Base-by-base conservation (phyloP, 2,113 vertebrate species). In the Gulo gulo region DNA sequence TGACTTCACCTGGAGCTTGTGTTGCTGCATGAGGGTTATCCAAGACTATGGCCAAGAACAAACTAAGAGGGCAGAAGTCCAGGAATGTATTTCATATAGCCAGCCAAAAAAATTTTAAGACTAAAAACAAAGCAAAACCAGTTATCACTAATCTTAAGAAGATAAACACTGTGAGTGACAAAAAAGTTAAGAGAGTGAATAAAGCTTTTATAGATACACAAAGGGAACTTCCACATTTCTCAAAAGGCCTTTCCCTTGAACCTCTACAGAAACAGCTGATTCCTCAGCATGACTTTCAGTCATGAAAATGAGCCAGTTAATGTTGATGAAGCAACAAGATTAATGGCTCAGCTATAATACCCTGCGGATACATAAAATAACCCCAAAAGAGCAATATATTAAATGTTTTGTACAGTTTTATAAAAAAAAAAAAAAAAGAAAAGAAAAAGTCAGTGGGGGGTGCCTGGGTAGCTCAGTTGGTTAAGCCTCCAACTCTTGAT, bases 151-250 rank as follows among this genome's bases (percentile, higher is more conserved):
- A 79, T 79, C 76, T 79, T 52, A 52, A 50, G 76, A 98, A 99
- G 99, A 99, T 99, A 97, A 99, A 99, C 59, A 99, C 99, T 8
- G 96, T 98, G 97, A 99, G 99, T 94, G 99, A 99, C 34, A 99
- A 99, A 96, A 99, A 99, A 92, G 98, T 99, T 88, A 99, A 98
- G 26, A 98, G 97, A 95, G 96, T 99, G 94, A 99, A 99, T 96
- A 98, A 99, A 97, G 99, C 99, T 78, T 99, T 99, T 98, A 97
- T 99, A 81, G 98, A 99, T 95, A 98, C 99, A 91, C 99, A 99
- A 97, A 98, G 98, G 96, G 99, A 99, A 80, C 98, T 99, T 16
- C 98, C 96, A 24, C 99, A 99, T 21, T 50, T 99, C 71, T 99
- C 99, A 13, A 99, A 99, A 98, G 95, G 98, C 16, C 98, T 98